A percentile compares a stretch with the other conserved stretches of the same genome.
Evolutionary conservation across 2,113 vertebrate genomes (phyloP).

Genomic region (Lagopus leucura): DNA sequence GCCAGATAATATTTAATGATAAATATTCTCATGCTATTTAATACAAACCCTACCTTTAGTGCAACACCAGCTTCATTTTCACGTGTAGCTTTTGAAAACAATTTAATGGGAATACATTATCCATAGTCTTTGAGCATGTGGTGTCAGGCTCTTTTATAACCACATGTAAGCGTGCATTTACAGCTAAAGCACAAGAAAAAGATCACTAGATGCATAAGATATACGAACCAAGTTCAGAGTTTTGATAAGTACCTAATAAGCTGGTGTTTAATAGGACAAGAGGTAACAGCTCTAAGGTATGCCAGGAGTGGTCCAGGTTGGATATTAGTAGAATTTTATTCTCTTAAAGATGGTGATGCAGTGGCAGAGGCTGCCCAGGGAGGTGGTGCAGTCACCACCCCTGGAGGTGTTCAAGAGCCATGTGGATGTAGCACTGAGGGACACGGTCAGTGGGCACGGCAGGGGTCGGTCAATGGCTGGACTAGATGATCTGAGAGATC

Average conservation of each 20-base stretch:
- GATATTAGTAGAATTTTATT: no score
- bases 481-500: no score
- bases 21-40: neutral
- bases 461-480: no score
- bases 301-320: no score
- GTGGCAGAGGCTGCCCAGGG: no score
- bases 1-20: neutral
- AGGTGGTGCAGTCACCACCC: no score
- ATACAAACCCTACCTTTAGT: neutral
- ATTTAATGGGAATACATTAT: constrained; percentile 18
- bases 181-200: neutral
- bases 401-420: no score
- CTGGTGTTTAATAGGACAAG: neutral
- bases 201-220: neutral
- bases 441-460: no score
- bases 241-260: neutral
- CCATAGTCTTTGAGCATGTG: neutral
- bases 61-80: neutral
- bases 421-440: no score
- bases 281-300: no score
- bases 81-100: neutral
- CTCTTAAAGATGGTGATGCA: no score
- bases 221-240: neutral
- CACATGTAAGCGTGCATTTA: neutral
- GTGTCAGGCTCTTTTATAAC: neutral